These are phyloP conservation scores for Listronotus bonariensis DNA, from an alignment of 1,140 invertebrate species.

Conservation along the genomic window DNA sequence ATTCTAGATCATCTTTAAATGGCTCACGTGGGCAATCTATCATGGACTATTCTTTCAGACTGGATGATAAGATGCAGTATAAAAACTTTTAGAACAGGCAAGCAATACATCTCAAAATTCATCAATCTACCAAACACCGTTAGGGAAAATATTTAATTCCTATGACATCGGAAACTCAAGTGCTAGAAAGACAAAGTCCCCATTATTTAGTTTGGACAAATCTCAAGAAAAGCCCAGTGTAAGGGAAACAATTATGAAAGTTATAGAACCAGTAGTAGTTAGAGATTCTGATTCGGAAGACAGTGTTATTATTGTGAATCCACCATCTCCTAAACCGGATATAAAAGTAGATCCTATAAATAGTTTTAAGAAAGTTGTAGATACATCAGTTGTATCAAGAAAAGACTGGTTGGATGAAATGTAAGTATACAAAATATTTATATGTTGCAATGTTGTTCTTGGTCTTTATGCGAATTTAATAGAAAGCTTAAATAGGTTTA, in stretches of 20 bases:
- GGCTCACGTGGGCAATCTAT: conserved; percentile 5
- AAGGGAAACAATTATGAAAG: conserved; percentile 49
- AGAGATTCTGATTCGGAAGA: conserved; percentile 53
- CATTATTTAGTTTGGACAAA: conserved; percentile 27
- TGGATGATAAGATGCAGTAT: conserved; percentile 52
- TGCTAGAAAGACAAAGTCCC: conserved; percentile 27
- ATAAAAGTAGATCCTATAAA: conserved; percentile 50
- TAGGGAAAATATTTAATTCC: conserved; percentile 38
- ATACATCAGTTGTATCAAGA: conserved; percentile 41
- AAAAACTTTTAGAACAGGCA: conserved; percentile 42
- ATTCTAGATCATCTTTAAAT: conserved; percentile 12
- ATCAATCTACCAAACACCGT: conserved; percentile 46
- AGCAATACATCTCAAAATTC: conserved; percentile 31
- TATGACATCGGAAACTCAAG: conserved; percentile 24
- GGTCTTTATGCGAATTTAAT: neutral
- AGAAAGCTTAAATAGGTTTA: neutral
- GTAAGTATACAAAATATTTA: conserved; percentile 44
- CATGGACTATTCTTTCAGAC: conserved; percentile 45
- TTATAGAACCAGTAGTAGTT: conserved; percentile 46
- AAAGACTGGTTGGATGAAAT: conserved; percentile 45
- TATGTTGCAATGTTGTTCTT: neutral
- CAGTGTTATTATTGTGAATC: conserved; percentile 44
- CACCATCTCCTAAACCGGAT: conserved; percentile 51
- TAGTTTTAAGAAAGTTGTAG: conserved; percentile 48
- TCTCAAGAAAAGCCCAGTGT: conserved; percentile 36